These are phyloP conservation scores for Leucophenga maculata DNA, from an alignment of 2,888 invertebrate genomes.

Conservation along the genomic window DNA sequence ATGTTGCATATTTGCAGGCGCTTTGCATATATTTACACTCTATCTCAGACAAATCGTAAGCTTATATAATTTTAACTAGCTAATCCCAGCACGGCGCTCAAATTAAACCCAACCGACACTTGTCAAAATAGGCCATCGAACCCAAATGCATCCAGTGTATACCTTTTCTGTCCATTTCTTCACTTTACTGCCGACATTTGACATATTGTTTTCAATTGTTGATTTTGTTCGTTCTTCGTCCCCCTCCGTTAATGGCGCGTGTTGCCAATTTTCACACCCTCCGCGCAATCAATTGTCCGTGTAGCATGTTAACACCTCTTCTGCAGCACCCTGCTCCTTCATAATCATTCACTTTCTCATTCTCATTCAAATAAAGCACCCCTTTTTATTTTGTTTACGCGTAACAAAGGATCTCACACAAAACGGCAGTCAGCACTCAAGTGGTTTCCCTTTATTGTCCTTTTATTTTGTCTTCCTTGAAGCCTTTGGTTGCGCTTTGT, in stretches of 20 bases:
- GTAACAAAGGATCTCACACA: constrained; percentile 6
- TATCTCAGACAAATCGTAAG: constrained; percentile 36
- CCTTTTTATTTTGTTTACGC: constrained; percentile 1
- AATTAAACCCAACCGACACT: constrained; percentile 68
- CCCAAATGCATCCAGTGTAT: constrained; percentile 40
- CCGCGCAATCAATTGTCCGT: constrained; percentile 59
- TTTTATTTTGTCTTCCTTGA: constrained; percentile 4
- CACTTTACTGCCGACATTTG: constrained; percentile 59
- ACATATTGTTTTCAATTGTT: constrained; percentile 62
- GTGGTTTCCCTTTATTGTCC: neutral
- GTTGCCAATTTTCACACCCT: constrained; percentile 68
- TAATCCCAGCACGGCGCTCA: constrained; percentile 59
- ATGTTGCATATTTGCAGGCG: neutral
- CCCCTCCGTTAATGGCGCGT: constrained; percentile 52
- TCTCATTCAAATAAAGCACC: constrained; percentile 10
- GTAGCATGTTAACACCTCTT: constrained; percentile 58
- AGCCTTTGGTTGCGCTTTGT: constrained; percentile 24
- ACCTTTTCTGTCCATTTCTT: constrained; percentile 42
- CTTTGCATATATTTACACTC: neutral
- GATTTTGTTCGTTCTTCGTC: constrained; percentile 20
- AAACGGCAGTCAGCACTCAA: constrained; percentile 29
- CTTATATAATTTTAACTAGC: constrained; percentile 50
- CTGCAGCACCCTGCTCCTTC: neutral
- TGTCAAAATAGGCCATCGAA: constrained; percentile 66
- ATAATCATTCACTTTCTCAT: neutral